phyloP scores from a whole-genome alignment of 2,888 invertebrate genomes.

The Dorcus hopei region DNA sequence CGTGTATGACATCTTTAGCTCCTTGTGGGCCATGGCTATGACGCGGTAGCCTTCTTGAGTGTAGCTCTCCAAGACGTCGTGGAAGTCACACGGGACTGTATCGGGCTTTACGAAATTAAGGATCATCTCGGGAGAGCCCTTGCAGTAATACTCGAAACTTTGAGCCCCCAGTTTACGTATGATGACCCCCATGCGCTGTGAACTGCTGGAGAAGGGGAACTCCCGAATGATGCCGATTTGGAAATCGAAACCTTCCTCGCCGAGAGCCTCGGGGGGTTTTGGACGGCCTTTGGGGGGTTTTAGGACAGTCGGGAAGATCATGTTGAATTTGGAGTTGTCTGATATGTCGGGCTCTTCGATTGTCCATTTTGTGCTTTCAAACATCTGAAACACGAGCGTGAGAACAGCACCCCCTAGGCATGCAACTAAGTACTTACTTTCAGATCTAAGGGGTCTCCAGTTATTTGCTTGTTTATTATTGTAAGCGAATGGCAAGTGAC shows the following conservation, averaged over 20 bases:
- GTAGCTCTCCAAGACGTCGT: slow-evolving; percentile 74
- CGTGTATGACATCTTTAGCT: slow-evolving; percentile 66
- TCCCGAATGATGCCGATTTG: slow-evolving; percentile 63
- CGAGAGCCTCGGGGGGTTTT: slow-evolving; percentile 15
- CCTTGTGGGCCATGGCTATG: slow-evolving; percentile 80
- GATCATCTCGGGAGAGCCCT: slow-evolving; percentile 87
- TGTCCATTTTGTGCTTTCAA: slow-evolving; percentile 89
- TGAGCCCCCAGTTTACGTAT: slow-evolving; percentile 64
- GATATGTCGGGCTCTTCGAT: slow-evolving; percentile 84
- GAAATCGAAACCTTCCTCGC: slow-evolving; percentile 39
- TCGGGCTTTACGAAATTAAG: slow-evolving; percentile 70
- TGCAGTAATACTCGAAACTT: slow-evolving; percentile 46
- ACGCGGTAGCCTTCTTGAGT: slow-evolving; percentile 93
- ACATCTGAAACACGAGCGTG: slow-evolving; percentile 66
- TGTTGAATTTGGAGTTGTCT: slow-evolving; percentile 80
- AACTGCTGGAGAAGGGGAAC: slow-evolving; percentile 75
- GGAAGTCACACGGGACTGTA: slow-evolving; percentile 80
- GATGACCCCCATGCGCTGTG: slow-evolving; percentile 90
- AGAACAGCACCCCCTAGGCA: background rate
- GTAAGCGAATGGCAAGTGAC: slow-evolving; percentile 93
- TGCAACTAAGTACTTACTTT: slow-evolving; percentile 54
- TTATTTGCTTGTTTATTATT: slow-evolving; percentile 78
- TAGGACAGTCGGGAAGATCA: slow-evolving; percentile 84
- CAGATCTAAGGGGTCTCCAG: slow-evolving; percentile 93
- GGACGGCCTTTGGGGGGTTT: slow-evolving; percentile 53